Evolutionary conservation across 2,888 invertebrate species (phyloP).

Genomic region (Steinernema carpocapsae): DNA sequence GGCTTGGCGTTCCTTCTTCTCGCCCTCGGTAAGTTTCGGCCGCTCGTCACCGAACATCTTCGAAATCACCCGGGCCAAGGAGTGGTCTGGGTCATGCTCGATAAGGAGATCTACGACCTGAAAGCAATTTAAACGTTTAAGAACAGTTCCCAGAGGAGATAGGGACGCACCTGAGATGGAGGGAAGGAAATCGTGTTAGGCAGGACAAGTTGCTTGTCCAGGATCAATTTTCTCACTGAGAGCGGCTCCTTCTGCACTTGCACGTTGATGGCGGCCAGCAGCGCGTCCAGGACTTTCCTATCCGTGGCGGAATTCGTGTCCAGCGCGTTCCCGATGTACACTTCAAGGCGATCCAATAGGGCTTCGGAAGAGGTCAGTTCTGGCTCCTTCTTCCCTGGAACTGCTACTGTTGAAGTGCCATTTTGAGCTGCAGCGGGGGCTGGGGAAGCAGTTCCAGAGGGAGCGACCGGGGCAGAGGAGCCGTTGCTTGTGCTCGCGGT

Average conservation of each 20-base stretch:
- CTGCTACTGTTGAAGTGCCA: too few species aligned
- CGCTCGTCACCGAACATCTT: constrained; percentile 64
- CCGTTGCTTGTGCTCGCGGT: background rate
- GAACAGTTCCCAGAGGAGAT: background rate
- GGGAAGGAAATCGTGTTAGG: constrained; percentile 68
- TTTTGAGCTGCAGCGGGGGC: background rate
- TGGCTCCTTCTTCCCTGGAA: constrained; percentile 47
- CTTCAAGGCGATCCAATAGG: constrained; percentile 57
- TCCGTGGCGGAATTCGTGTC: constrained; percentile 49
- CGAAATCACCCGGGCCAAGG: constrained; percentile 57
- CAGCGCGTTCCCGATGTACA: constrained; percentile 56
- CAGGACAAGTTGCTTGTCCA: constrained; percentile 66
- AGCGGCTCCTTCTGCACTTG: constrained; percentile 66
- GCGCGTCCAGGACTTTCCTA: constrained; percentile 62
- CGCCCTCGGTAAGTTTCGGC: constrained; percentile 60
- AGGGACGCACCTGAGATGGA: constrained; percentile 57
- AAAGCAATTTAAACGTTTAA: constrained; percentile 15
- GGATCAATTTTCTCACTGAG: constrained; percentile 61
- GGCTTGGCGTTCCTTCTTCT: constrained; percentile 55
- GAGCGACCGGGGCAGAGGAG: background rate
- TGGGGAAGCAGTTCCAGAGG: background rate
- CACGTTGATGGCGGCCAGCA: constrained; percentile 64
- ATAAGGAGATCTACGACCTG: constrained; percentile 64
- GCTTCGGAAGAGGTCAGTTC: constrained; percentile 54
- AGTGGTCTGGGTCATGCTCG: constrained; percentile 65